Base-by-base conservation (phyloP, 1,140 invertebrate genomes). In the Eumeta japonica region DNA sequence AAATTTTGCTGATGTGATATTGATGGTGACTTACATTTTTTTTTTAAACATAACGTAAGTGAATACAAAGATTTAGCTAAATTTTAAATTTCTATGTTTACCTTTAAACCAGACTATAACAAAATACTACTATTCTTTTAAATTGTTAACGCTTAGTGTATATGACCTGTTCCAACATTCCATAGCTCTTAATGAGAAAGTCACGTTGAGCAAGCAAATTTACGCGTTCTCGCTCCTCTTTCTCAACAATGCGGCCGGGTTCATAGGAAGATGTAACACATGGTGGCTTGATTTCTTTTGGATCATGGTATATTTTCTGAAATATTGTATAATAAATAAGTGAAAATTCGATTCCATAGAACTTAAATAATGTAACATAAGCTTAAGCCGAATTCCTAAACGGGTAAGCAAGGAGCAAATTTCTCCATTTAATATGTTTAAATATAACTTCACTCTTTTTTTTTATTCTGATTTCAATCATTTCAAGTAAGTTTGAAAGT, bases 151-250 rank as follows among this genome's bases (percentile, higher is more conserved):
- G 11, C 12, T 20, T 11, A 5, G 7, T 13, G 3, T 10, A 35
- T 16, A 11, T 5, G 45, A 84, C 79, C 42, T 83, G 76, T 49
- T 84, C 79, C 20, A 83, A 45, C 50, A 85, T 74, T 13, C 83
- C 81, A 40, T 81, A 79, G 56, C 81, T 85, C 27, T 81, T 72
- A 17, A 86, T 73, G 28, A 86, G 60, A 49, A 79, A 81, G 48
- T 83, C 80, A 28, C 83, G 58, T 50, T 85, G 79, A 2, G 79
- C 77, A 37, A 85, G 46, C 28, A 70, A 54, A 30, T 76, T 76
- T 10, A 82, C 46, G 4, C 84, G 72, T 46, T 84, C 80, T 14
- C 77, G 75, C 51, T 86, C 83, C 47, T 86, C 83, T 2, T 77
- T 72, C 46, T 84, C 83, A 3, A 78, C 76, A 41, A 85, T 85